These are phyloP conservation scores for Eira barbara DNA, from an alignment of 2,113 vertebrate species.

Conservation along the genomic window DNA sequence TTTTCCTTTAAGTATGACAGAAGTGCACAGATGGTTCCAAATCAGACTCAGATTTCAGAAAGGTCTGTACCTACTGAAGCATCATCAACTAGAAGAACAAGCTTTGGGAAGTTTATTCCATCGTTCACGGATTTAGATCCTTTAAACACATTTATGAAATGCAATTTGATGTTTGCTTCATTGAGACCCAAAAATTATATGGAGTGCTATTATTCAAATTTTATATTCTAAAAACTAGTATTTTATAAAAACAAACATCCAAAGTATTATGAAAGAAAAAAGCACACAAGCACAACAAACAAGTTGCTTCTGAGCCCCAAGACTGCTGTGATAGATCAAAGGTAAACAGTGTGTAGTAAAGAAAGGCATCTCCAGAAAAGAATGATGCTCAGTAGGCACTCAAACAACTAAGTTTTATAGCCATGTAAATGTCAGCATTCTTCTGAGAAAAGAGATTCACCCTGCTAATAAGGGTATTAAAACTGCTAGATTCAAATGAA, in stretches of 20 bases:
- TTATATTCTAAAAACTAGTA: conserved; percentile 14
- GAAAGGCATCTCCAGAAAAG: background rate
- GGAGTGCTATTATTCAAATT: background rate
- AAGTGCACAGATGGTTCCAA: background rate
- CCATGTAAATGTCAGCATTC: background rate
- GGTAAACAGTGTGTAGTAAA: background rate
- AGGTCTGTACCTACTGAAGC: background rate
- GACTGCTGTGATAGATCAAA: background rate
- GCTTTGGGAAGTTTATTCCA: background rate
- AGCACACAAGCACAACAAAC: background rate
- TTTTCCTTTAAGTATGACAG: background rate
- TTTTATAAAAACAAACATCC: conserved; percentile 13
- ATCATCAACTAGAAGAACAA: background rate
- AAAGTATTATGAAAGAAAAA: conserved; percentile 25
- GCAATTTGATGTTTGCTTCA: background rate
- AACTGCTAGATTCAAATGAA: background rate
- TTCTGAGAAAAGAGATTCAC: background rate
- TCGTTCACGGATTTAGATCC: background rate
- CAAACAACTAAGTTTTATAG: background rate
- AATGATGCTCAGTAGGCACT: background rate
- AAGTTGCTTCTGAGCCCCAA: background rate
- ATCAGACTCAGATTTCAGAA: background rate
- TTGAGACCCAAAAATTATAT: background rate
- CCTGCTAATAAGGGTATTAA: background rate
- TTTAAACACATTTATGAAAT: background rate